Base-by-base conservation (phyloP, 2,113 vertebrate species). In the Neomonachus schauinslandi region DNA sequence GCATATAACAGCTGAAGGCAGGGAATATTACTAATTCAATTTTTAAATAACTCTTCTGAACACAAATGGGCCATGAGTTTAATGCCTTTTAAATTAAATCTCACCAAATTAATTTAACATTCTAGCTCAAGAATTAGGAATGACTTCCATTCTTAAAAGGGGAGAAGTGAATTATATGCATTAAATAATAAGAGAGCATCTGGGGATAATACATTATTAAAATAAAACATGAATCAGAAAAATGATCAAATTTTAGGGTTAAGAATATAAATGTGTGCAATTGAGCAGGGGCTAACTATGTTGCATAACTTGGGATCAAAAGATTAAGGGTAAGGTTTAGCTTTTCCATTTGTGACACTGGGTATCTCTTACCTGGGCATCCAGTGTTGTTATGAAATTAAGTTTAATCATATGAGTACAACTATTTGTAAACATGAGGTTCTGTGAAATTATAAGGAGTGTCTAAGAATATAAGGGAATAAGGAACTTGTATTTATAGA, bases 141-240 rank as follows among this genome's bases (percentile, higher is more conserved):
- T 89, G 51, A 0, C 24, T 9, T 94, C n/a, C 31, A 67, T 83
- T n/a, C 63, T 42, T 76, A 85, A 28, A 59, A 81, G 36, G 15
- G 67, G 7, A 69, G 31, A 95, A 94, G 85, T 28, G 84, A 95
- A 86, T 2, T 33, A 46, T 87, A 36, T 18, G 83, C 19, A 96
- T 87, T 79, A 80, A 93, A 93, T 84, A 94, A 67, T 39, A 94
- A 95, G 24, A 96, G 4, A 93, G 91, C 26, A 65, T n/a, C 33
- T 65, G 7, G 49, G 12, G 31, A 74, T 5, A 67, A 93, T 85
- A 72, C 28, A 46, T 79, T 63, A 86, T 84, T 96, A 76, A 90
- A 63, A 69, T 96, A 76, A 90, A 63, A 69, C 55, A 91, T 63
- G n/a, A 90, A 69, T 63, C n/a, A 95, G 15, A 91, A 61, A 92